Conservation (phyloP, 1,140 invertebrate genomes). For the Zaprionus camerounensis region DNA sequence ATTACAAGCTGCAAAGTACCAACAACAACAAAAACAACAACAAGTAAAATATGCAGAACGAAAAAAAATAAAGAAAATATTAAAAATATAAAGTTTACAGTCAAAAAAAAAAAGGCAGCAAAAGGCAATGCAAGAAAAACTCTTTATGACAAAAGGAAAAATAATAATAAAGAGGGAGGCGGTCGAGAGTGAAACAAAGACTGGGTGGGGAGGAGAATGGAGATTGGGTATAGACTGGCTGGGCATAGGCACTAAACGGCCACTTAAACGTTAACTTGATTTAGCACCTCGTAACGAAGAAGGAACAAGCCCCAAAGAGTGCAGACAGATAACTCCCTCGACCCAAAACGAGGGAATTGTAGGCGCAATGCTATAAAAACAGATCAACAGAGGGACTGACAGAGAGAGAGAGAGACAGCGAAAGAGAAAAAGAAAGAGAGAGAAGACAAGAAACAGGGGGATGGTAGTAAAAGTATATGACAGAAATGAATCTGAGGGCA, state of each 20-base stretch:
- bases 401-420: neutral
- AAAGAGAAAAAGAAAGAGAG: conserved; percentile 37
- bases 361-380: conserved; percentile 59
- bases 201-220: neutral
- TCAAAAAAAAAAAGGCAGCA: conserved; percentile 65
- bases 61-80: conserved; percentile 68
- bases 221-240: conserved; percentile 1
- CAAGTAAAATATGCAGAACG: neutral
- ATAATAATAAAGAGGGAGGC: conserved; percentile 57
- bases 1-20: conserved; percentile 61
- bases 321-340: conserved; percentile 20
- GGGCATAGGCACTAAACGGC: conserved; percentile 74
- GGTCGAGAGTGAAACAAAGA: neutral
- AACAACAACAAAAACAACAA: conserved; percentile 16
- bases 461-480: conserved; percentile 43
- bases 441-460: too few relatives aligned
- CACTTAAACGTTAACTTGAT: conserved; percentile 82
- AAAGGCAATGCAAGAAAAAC: conserved; percentile 71
- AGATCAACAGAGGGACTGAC: conserved; percentile 47
- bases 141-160: conserved; percentile 72
- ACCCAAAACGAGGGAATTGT: conserved; percentile 15
- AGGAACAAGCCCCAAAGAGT: conserved; percentile 9
- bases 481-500: conserved; percentile 51
- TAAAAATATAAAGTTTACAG: conserved; percentile 77
- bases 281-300: conserved; percentile 75